These are phyloP conservation scores for Leptobrachium leishanense DNA, from an alignment of 2,113 vertebrate species.

Conservation along the genomic window DNA sequence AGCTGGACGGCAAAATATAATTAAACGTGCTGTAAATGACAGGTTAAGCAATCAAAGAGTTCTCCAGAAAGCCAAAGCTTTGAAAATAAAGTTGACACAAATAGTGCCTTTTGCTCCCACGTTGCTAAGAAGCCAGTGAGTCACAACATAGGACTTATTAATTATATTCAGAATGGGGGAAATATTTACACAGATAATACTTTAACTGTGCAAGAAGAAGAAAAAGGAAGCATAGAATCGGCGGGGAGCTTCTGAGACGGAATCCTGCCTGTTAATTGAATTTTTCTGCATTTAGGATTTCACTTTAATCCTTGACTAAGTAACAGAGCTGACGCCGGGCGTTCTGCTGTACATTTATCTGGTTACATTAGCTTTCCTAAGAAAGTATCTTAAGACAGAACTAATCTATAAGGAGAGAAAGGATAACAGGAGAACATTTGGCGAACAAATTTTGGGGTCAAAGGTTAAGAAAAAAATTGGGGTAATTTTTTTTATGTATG, in stretches of 20 bases:
- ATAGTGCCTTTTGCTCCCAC: constrained; percentile 24
- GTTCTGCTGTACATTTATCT: not conserved
- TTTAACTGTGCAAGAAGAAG: constrained; percentile 22
- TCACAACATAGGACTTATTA: constrained; percentile 35
- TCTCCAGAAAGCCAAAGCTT: constrained; percentile 16
- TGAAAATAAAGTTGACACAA: constrained; percentile 15
- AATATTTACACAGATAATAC: constrained; percentile 40
- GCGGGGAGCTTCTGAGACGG: constrained; percentile 8
- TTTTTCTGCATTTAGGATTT: constrained; percentile 26
- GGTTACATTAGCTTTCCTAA: constrained; percentile 4
- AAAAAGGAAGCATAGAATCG: constrained; percentile 21
- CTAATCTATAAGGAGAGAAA: not conserved
- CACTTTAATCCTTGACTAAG: constrained; percentile 30
- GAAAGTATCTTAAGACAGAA: not conserved
- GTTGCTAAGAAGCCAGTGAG: constrained; percentile 36
- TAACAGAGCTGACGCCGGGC: not conserved
- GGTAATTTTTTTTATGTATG: too few relatives aligned
- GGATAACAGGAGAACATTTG: not conserved
- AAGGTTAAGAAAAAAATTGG: too few relatives aligned
- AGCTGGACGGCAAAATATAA: constrained; percentile 39
- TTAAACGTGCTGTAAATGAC: constrained; percentile 32
- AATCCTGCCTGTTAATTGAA: constrained; percentile 34
- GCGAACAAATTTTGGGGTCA: too few relatives aligned
- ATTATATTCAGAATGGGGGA: constrained; percentile 26
- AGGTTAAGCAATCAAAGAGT: constrained; percentile 43